phyloP scores from a whole-genome alignment of 23 tunicate genomes.

The Styela clava region DNA sequence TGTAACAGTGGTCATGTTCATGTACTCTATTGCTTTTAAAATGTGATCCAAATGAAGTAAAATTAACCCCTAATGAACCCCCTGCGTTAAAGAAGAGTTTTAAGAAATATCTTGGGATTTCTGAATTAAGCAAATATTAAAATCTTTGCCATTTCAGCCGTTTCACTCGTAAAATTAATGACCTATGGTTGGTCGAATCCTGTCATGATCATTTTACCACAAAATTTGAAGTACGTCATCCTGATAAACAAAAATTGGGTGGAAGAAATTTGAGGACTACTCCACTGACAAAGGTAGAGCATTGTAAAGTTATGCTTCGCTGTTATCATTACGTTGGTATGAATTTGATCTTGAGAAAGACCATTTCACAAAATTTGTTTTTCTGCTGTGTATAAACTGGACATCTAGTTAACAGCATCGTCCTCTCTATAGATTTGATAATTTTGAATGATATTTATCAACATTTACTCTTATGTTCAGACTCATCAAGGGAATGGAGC shows the following conservation, averaged over 20 bases:
- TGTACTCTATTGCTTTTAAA: too few relatives aligned
- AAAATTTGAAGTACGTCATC: slow-evolving; percentile 36
- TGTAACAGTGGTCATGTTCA: too few relatives aligned
- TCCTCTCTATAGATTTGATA: neutral
- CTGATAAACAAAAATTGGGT: slow-evolving; percentile 49
- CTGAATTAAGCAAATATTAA: too few relatives aligned
- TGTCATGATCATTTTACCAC: slow-evolving; percentile 62
- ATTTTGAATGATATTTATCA: neutral
- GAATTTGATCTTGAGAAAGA: neutral
- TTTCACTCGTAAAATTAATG: slow-evolving; percentile 22
- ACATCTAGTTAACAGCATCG: too few relatives aligned
- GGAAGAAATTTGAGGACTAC: slow-evolving; percentile 51
- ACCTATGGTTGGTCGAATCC: slow-evolving; percentile 57
- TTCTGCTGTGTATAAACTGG: neutral
- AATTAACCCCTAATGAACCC: too few relatives aligned
- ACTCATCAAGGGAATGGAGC: neutral
- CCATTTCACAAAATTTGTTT: too few relatives aligned
- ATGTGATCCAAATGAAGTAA: too few relatives aligned
- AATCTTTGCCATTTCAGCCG: slow-evolving; percentile 29
- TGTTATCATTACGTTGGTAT: neutral
- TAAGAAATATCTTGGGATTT: too few relatives aligned
- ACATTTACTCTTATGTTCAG: neutral
- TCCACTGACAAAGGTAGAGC: slow-evolving; percentile 47
- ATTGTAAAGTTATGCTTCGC: too few relatives aligned
- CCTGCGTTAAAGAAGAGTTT: too few relatives aligned